Base-by-base conservation (phyloP, 1,140 invertebrate species). In the Polyergus mexicanus region DNA sequence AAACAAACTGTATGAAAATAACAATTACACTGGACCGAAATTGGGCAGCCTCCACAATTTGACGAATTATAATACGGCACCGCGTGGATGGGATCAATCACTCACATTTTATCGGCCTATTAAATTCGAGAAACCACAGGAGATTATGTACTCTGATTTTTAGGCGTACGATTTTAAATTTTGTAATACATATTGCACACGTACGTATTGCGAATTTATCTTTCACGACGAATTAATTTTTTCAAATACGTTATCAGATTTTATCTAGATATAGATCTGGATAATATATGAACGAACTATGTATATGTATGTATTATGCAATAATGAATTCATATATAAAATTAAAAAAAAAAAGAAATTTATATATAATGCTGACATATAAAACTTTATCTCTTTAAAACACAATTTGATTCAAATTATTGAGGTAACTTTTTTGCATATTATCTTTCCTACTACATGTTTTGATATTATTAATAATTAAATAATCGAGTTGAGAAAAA, bases 1-100 rank as follows among this genome's bases (percentile, higher is more conserved):
- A 51, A 85, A 85, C 6, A 94, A 94, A 81, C 63, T 93, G 7
- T 87, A 89, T 74, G 92, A 93, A 7, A 77, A 77, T 22, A 88
- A 90, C 22, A 92, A 86, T n/a, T 95, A 94, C 62, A 90, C 91
- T 35, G 94, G 94, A 10, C 94, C 94, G 32, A 95, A 94, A 81
- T 89, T 95, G 8, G 90, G 92, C 11, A 95, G 95, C 51, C 94
- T 94, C 56, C 92, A 95, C 56, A 94, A 93, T 58, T 56, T 96
- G 84, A 92, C 94, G 54, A 98, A 97, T 88, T 98, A 97, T 93
- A 98, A 98, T 88, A 97, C 97, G 1, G 97, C 97, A 38, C 97
- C 97, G n/a, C 96, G 97, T 75, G 97, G 97, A 7, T 98, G 98
- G 98, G 95, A 96, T 22, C 95, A 96, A 86, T 95, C 95, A 63